Evolutionary conservation across 1,140 invertebrate species (phyloP), one percentile per base, ranked within the genome.

Genomic region (Euschistus heros): DNA sequence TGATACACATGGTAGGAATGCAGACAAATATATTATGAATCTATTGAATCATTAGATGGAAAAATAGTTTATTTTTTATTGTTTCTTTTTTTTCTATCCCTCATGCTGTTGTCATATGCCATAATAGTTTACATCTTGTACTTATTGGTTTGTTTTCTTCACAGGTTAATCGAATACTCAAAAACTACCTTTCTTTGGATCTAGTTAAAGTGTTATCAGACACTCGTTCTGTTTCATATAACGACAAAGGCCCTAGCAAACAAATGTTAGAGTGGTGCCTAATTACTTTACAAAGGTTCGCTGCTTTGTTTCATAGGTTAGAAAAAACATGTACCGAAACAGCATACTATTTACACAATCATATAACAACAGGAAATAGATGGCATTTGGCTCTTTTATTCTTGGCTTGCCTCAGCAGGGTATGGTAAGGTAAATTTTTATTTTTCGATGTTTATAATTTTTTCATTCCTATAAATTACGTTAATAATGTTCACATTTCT

Each of bases 251-350:
- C 2, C 54, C 54, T 24, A 24, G 24, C 5, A 57, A 26, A 26
- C 22, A 57, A 57, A 24, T 26, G 20, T 57, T 57, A 57, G 54
- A 57, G 24, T 57, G 54, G 54, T 22, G 54, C 18, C 14, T 57
- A 57, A 24, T 57, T 24, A 57, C 4, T 18, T 57, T 57, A 14
- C 15, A 24, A 57, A 57, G 54, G 24, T 22, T 57, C 26, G 18
- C 24, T 57, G 18, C 10, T 10, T 57, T 57, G 14, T 57, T 57
- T 27, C 54, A 57, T 27, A 4, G 54, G 5, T 15, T 57, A 17
- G 18, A 57, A 26, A 26, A 18, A 24, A 57, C 54, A 8, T 57
- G 54, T 26, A 24, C 15, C 10, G 54, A 57, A 57, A 26, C 54
- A 57, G 54, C 54, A 1, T 15, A 57, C 26, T 24, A 57, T 57